Evolutionary conservation across 2,113 vertebrate genomes (phyloP).

Genomic region (Pterocles burchelli): DNA sequence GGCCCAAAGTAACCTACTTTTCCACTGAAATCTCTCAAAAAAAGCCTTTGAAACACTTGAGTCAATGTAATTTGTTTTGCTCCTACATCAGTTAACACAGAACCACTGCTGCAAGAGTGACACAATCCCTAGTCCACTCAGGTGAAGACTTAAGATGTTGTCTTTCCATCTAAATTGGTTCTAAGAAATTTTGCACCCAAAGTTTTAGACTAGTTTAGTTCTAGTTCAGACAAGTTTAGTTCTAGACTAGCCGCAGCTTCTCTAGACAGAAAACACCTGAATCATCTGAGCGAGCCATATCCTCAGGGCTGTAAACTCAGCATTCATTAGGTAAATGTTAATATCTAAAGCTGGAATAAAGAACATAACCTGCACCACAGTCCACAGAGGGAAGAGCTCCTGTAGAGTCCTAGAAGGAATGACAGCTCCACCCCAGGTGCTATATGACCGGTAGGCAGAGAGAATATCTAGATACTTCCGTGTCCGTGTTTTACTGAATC

Average conservation of each 20-base stretch:
- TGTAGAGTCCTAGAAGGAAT: constrained; percentile 39
- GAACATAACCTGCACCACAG: not conserved
- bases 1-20: not conserved
- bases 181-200: not conserved
- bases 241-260: not conserved
- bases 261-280: not conserved
- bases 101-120: not conserved
- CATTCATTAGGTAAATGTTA: not conserved
- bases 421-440: not conserved
- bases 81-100: not conserved
- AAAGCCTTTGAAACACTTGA: not conserved
- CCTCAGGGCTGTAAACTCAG: not conserved
- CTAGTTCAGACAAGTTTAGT: not conserved
- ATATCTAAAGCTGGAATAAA: not conserved
- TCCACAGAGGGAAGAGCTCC: constrained; percentile 48
- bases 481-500: constrained; percentile 17
- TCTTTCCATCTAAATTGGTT: not conserved
- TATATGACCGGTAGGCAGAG: not conserved
- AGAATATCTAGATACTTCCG: not conserved
- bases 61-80: not conserved
- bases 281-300: not conserved
- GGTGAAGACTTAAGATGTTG: not conserved
- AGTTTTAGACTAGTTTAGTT: not conserved
- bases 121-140: not conserved
- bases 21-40: not conserved